These are phyloP conservation scores for Fragum fragum DNA, from an alignment of 2,888 invertebrate genomes.

Conservation along the genomic window DNA sequence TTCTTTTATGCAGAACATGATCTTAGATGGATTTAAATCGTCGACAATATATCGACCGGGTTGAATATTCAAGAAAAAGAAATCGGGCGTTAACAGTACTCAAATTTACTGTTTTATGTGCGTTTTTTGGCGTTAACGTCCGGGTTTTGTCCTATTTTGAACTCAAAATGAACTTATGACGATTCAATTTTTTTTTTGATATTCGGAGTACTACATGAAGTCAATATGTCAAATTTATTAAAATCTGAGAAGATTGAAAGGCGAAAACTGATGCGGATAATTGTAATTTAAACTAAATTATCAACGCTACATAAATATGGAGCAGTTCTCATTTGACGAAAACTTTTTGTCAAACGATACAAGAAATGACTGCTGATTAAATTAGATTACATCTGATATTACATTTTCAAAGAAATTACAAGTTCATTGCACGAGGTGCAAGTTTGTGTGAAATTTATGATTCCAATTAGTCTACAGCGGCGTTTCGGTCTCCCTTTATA, in stretches of 20 bases:
- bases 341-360: conserved; percentile 3
- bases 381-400: not conserved
- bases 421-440: conserved; percentile 1
- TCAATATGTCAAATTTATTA: no score
- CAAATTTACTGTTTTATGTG: no score
- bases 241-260: not conserved
- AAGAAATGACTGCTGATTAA: not conserved
- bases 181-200: no score
- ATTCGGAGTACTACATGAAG: no score
- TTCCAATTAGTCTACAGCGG: not conserved
- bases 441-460: not conserved
- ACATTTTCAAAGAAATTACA: conserved; percentile 6
- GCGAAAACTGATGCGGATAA: not conserved
- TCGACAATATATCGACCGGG: no score
- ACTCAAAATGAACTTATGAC: no score
- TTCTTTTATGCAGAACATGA: no score
- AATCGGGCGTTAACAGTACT: no score
- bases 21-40: no score
- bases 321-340: not conserved
- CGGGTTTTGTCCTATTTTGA: no score
- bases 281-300: conserved; percentile 3
- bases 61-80: no score
- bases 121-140: no score
- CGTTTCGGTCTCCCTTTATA: not conserved
- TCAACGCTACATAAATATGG: not conserved